phyloP scores from a whole-genome alignment of 2,113 vertebrate genomes.

The Calyptommatus sinebrachiatus region DNA sequence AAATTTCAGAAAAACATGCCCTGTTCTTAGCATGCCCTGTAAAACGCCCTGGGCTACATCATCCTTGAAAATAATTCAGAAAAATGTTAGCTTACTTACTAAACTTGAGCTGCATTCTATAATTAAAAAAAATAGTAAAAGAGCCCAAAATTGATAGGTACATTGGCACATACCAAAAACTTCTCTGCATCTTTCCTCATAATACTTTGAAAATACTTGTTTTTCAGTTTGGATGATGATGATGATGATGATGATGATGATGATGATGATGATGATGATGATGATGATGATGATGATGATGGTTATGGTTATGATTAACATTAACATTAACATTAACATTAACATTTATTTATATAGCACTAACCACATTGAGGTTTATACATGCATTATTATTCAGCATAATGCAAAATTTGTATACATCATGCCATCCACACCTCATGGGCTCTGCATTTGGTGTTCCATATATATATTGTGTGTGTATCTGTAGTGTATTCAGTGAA shows the following conservation, averaged over 20 bases:
- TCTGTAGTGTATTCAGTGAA: neutral
- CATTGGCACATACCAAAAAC: too few relatives aligned
- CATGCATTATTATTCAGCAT: neutral
- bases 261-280: too few relatives aligned
- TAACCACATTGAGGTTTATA: neutral
- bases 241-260: too few relatives aligned
- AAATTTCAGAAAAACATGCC: too few relatives aligned
- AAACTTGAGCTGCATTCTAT: constrained; percentile 6
- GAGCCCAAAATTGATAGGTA: too few relatives aligned
- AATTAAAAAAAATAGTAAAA: neutral
- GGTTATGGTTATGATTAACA: too few relatives aligned
- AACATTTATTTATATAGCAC: too few relatives aligned
- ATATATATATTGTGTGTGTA: neutral
- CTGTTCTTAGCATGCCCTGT: neutral
- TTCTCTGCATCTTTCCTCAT: neutral
- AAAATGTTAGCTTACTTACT: constrained; percentile 3
- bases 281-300: too few relatives aligned
- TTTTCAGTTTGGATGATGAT: neutral
- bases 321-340: too few relatives aligned
- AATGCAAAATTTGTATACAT: neutral
- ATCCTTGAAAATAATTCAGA: neutral
- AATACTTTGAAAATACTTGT: neutral
- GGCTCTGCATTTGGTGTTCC: neutral
- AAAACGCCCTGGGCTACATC: constrained; percentile 11
- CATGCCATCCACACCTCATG: neutral